phyloP scores from a whole-genome alignment of 1,140 invertebrate genomes.

The Aphis gossypii region DNA sequence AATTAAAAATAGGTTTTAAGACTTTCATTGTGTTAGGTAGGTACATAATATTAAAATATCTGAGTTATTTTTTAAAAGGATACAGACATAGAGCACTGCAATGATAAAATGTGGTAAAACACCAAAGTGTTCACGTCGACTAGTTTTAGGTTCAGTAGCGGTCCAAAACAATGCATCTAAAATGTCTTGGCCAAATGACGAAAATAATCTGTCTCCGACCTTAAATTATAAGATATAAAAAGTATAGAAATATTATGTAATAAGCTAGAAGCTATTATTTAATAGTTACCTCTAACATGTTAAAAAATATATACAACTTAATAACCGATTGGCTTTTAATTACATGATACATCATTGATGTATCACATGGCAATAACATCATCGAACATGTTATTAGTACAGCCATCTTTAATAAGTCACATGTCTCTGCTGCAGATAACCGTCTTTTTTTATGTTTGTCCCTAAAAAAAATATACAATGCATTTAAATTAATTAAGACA shows the following conservation, averaged over 20 bases:
- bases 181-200: constrained; percentile 97
- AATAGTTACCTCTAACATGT: constrained; percentile 92
- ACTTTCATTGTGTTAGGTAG: not conserved
- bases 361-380: constrained; percentile 90
- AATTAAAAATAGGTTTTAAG: constrained; percentile 61
- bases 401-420: constrained; percentile 93
- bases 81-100: constrained; percentile 92
- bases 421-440: constrained; percentile 91
- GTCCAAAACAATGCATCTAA: constrained; percentile 98
- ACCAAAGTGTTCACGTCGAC: constrained; percentile 84
- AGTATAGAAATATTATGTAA: not conserved
- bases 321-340: constrained; percentile 99
- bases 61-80: constrained; percentile 71
- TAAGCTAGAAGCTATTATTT: not conserved
- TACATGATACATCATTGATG: constrained; percentile 97
- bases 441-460: constrained; percentile 61
- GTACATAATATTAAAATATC: not conserved
- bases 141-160: constrained; percentile 87
- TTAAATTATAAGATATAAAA: constrained; percentile 61
- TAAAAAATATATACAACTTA: constrained; percentile 99
- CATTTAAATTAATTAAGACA: not conserved
- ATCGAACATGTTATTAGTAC: constrained; percentile 86
- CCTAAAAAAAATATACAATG: constrained; percentile 8
- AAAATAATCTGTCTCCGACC: constrained; percentile 92
- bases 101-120: constrained; percentile 89